These are phyloP conservation scores for Atherix ibis DNA, from an alignment of 2,888 invertebrate genomes.

Conservation along the genomic window DNA sequence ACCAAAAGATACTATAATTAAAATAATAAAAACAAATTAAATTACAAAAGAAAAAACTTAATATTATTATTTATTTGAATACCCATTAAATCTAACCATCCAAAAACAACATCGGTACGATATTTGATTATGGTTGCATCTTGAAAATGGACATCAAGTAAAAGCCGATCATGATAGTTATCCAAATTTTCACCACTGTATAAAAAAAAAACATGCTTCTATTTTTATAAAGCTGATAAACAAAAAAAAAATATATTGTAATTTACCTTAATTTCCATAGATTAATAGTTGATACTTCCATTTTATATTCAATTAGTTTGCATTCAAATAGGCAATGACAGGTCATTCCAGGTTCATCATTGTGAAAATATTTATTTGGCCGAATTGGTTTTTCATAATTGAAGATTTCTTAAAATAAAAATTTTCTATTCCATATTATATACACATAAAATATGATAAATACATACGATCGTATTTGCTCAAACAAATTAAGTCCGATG, in stretches of 20 bases:
- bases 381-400: conserved; percentile 19
- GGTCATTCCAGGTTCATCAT: conserved; percentile 22
- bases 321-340: conserved; percentile 26
- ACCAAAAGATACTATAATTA: conserved; percentile 32
- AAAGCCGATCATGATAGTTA: conserved; percentile 12
- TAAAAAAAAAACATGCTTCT: background rate
- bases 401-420: conserved; percentile 6
- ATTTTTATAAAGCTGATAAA: no score
- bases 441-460: no score
- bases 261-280: no score
- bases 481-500: conserved; percentile 22
- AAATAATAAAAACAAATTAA: background rate
- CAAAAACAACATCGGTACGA: conserved; percentile 33
- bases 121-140: conserved; percentile 32
- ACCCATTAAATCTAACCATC: conserved; percentile 35
- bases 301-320: conserved; percentile 16
- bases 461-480: conserved; percentile 20
- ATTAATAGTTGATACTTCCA: conserved; percentile 8
- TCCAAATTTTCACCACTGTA: background rate
- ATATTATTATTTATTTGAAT: no score
- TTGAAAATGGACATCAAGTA: conserved; percentile 32
- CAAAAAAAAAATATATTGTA: background rate
- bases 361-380: conserved; percentile 21
- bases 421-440: no score
- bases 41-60: no score